phyloP scores from a whole-genome alignment of 2,888 invertebrate species.

The Eledona agricola region DNA sequence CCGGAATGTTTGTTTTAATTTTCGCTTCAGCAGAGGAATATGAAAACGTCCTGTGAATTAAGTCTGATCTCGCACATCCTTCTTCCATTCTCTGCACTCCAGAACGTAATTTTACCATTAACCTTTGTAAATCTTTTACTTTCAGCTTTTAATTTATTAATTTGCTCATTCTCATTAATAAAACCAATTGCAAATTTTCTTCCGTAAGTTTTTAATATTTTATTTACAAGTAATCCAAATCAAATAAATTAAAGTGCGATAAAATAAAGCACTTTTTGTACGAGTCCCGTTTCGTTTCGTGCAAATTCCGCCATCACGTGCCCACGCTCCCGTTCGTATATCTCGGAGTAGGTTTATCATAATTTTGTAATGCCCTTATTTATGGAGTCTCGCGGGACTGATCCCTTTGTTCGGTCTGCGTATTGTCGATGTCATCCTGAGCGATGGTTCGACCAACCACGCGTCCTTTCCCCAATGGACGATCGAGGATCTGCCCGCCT shows the following conservation, averaged over 20 bases:
- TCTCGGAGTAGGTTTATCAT: constrained; percentile 33
- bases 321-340: constrained; percentile 29
- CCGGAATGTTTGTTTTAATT: constrained; percentile 36
- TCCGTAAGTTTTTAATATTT: too few species aligned
- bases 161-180: too few species aligned
- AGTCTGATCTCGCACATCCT: not conserved
- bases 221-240: not conserved
- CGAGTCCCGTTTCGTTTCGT: too few species aligned
- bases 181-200: too few species aligned
- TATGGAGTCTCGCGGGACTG: constrained; percentile 34
- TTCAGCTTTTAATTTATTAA: too few species aligned
- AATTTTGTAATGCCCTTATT: constrained; percentile 40
- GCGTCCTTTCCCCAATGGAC: constrained; percentile 32
- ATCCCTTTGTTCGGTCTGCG: constrained; percentile 36
- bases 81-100: too few species aligned
- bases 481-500: constrained; percentile 41
- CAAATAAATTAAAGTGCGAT: constrained; percentile 6
- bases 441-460: constrained; percentile 29
- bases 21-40: constrained; percentile 19
- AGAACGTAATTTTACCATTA: too few species aligned
- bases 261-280: too few species aligned
- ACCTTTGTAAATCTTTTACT: too few species aligned
- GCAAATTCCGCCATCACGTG: constrained; percentile 17
- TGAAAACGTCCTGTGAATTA: constrained; percentile 17
- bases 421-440: constrained; percentile 35